These are phyloP conservation scores for Calliopum simillimum DNA, from an alignment of 2,888 invertebrate genomes.

Conservation along the genomic window DNA sequence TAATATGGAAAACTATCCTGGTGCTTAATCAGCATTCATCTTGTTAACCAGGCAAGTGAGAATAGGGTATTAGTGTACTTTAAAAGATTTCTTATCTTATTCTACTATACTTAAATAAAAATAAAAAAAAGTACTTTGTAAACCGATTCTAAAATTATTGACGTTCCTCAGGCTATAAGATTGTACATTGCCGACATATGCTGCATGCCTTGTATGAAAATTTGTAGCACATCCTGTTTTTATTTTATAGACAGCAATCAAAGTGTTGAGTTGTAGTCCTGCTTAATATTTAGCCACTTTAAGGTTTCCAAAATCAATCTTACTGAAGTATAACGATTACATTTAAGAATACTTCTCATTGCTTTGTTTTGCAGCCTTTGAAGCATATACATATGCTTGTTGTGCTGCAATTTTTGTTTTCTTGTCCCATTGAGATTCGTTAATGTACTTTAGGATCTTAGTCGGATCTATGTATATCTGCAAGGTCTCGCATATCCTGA, in stretches of 20 bases:
- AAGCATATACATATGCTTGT: too few relatives aligned
- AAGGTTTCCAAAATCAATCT: constrained; percentile 3
- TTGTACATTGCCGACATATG: neutral
- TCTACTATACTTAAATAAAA: too few relatives aligned
- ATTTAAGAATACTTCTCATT: neutral
- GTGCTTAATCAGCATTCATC: too few relatives aligned
- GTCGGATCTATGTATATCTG: too few relatives aligned
- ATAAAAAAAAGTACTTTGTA: neutral
- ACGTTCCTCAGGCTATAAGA: neutral
- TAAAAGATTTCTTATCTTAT: too few relatives aligned
- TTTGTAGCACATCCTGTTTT: neutral
- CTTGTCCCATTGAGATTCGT: too few relatives aligned
- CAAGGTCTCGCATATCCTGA: too few relatives aligned
- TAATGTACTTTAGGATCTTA: too few relatives aligned
- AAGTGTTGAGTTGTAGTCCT: neutral
- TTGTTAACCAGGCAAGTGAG: too few relatives aligned
- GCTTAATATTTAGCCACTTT: neutral
- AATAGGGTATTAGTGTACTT: too few relatives aligned
- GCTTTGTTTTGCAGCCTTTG: neutral
- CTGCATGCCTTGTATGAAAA: neutral
- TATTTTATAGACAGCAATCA: constrained; percentile 1
- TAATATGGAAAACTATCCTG: too few relatives aligned
- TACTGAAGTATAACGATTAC: constrained; percentile 4
- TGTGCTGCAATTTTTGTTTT: too few relatives aligned
- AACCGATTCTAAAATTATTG: neutral